Base-by-base conservation (phyloP, 2,888 invertebrate species). In the Ametastegia equiseti region DNA sequence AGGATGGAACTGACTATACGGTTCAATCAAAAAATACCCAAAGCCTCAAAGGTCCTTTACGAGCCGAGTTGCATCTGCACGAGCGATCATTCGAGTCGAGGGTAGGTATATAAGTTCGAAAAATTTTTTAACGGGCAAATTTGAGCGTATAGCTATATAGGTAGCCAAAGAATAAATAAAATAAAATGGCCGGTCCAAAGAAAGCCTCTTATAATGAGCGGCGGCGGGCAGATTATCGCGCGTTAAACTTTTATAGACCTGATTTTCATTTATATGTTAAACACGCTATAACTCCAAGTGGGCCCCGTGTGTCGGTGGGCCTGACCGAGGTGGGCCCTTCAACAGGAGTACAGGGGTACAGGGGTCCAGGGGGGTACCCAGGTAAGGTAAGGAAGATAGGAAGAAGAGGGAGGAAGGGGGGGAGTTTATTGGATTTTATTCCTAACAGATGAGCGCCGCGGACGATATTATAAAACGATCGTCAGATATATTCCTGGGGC, bases 201-300 rank as follows among this genome's bases (percentile, higher is more conserved):
- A 80, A 73, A 83, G 81, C 84, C 80, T 81, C 78, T 42, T 78
- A 78, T 78, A 78, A 78, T 78, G 78, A 78, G 78, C 78, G 60
- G 84, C 82, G 71, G 82, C 83, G 84, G 84, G 84, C 86, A 85
- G 86, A 87, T 88, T 88, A 89, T 89, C 88, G 86, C 87, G 88
- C 84, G 84, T 89, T 88, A 86, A 89, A 88, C 85, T 89, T 90
- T 90, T 90, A 90, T 89, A 89, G 88, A 86, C 86, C 86, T 83
- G 88, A 88, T 88, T 88, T 89, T 89, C 88, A 89, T 90, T 89
- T 89, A 88, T 89, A 90, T 90, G 90, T 90, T 90, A 90, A 90
- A 88, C 88, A 83, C 85, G 87, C 87, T 87, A 85, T 89, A 88
- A 89, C 87, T 86, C 84, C 78, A 57, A 65, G 79, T 82, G 82